A percentile compares a stretch with the other conserved stretches of the same genome.
Conservation (phyloP, 2,113 vertebrate genomes). For the Planiliza haematocheilus region DNA sequence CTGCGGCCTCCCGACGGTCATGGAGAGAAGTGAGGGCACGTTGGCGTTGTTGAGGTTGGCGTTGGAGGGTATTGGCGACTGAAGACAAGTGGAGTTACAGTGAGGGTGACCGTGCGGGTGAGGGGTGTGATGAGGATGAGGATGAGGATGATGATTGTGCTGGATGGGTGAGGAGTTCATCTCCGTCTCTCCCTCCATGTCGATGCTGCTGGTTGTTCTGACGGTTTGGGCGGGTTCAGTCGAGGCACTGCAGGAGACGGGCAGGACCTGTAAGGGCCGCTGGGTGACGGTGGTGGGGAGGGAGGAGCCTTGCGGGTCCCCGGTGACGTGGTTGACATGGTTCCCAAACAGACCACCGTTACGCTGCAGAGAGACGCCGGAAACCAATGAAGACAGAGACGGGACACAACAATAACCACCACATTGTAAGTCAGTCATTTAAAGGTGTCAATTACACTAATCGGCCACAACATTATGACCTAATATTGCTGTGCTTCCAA, state of each 20-base stretch:
- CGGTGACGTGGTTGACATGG: conserved; percentile 91
- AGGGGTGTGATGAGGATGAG: conserved; percentile 82
- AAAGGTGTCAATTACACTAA: too few relatives aligned
- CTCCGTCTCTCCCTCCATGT: conserved; percentile 45
- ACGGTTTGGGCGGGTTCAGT: conserved; percentile 71
- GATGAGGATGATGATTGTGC: conserved; percentile 86
- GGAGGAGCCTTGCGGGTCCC: conserved; percentile 86
- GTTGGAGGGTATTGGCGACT: conserved; percentile 91
- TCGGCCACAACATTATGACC: too few relatives aligned
- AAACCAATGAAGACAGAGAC: neutral
- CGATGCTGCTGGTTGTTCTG: conserved; percentile 16
- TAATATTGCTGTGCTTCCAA: too few relatives aligned
- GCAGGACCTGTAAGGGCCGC: conserved; percentile 94
- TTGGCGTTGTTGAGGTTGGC: conserved; percentile 99
- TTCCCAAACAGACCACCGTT: conserved; percentile 96
- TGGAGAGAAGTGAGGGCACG: conserved; percentile 88
- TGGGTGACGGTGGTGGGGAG: conserved; percentile 93
- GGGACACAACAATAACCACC: neutral
- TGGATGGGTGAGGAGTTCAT: conserved; percentile 84
- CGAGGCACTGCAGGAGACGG: conserved; percentile 85
- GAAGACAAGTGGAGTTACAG: conserved; percentile 85
- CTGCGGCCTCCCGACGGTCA: conserved; percentile 84
- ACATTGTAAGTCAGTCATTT: too few relatives aligned
- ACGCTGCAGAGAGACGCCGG: conserved; percentile 83
- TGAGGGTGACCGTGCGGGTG: conserved; percentile 82